Evolutionary conservation across 30 jellyfish, hydroid and myxozoan species (phyloP).

Genomic region (Aurelia sp.): DNA sequence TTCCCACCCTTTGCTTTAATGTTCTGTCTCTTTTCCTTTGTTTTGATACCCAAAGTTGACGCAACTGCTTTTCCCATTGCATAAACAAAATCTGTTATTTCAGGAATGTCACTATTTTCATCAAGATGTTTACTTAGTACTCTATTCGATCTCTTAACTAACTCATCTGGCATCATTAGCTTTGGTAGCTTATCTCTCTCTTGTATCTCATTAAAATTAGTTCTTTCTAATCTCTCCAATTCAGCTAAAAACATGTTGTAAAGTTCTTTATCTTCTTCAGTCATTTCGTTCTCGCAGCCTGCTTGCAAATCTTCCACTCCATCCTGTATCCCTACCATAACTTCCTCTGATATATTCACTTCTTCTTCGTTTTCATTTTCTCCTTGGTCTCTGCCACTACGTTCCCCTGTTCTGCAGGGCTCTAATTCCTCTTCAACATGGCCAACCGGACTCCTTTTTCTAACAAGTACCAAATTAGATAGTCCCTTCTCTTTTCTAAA

Average conservation of each 20-base stretch:
- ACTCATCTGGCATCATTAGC: constrained; percentile 5
- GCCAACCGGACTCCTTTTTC: constrained; percentile 6
- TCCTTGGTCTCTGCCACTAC: constrained; percentile 11
- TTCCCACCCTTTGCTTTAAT: constrained; percentile 4
- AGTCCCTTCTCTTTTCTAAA: not conserved
- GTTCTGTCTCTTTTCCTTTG: constrained; percentile 17
- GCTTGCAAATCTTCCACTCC: constrained; percentile 9
- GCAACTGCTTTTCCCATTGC: constrained; percentile 17
- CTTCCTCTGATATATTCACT: constrained; percentile 5
- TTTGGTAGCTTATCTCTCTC: constrained; percentile 19
- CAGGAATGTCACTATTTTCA: constrained; percentile 9
- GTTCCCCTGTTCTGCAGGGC: not conserved
- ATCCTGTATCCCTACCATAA: not conserved
- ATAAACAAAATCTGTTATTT: constrained; percentile 5
- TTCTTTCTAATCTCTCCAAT: constrained; percentile 13
- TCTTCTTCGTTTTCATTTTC: constrained; percentile 8
- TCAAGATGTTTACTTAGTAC: constrained; percentile 4
- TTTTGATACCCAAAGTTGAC: constrained; percentile 6
- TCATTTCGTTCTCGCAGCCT: constrained; percentile 1
- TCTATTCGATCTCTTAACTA: constrained; percentile 10
- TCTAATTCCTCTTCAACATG: constrained; percentile 9
- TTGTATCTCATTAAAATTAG: constrained; percentile 2
- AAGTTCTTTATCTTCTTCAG: constrained; percentile 11
- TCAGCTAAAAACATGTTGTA: constrained; percentile 2
- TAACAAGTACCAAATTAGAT: constrained; percentile 2